Base-by-base conservation (phyloP, 2,113 vertebrate species). In the Ibidorhyncha struthersii region DNA sequence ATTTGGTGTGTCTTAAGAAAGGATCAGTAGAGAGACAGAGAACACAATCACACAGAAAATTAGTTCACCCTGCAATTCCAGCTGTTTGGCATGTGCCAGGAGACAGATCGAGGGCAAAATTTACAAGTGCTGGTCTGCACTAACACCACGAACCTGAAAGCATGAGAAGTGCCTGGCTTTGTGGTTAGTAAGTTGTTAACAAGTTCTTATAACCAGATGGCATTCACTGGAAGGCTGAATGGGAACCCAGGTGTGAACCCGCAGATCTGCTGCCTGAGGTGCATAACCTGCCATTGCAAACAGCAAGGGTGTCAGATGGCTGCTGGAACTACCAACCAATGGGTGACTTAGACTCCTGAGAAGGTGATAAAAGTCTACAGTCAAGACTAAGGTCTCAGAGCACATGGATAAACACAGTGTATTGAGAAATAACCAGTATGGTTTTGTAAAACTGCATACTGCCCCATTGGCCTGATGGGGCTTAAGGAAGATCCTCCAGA, bases 311-410 rank as follows among this genome's bases (percentile, higher is more conserved):
- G 50, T 70, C 70, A 59, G 25, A 26, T 41, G 10, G 22, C 59
- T 95, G 50, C 41, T 76, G 71, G 7, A 89, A 58, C 41, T 71
- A 61, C 30, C 11, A 53, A 63, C 17, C 23, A 43, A 8, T 34
- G 52, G 29, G 15, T 80, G 43, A 53, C 52, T 72, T 69, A 50
- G 7, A 38, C 14, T 77, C 45, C 53, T 62, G 49, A 76, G 47
- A 62, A 53, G 6, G 6, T 47, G 4, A n/a, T 30, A 34, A 5
- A 62, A 52, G 8, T n/a, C 32, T 45, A 6, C 0, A 5, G 16
- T 56, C 47, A 71, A 87, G 21, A 59, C 29, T 52, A 65, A 93
- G 56, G 36, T 59, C 43, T 79, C n/a, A 81, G 21, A 74, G 16
- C 14, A 65, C 29, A 27, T 49, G 27, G 21, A 5, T 70, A 58